Evolutionary conservation across 64 coral and sea anemone genomes (phyloP).

Genomic region (Hydrozoanthus tunicans): DNA sequence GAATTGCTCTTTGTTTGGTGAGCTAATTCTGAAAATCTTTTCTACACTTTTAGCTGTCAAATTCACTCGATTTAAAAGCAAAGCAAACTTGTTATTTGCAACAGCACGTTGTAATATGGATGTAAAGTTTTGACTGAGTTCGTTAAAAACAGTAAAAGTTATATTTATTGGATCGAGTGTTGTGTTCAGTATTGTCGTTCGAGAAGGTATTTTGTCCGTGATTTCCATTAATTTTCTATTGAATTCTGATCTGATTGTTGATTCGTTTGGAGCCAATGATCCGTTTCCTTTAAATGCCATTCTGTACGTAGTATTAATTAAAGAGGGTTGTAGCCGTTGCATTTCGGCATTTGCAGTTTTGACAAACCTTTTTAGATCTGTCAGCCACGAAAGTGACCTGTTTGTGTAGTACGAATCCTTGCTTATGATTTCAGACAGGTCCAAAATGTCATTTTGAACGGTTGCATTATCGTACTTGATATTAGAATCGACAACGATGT

Average conservation of each 20-base stretch:
- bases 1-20: background rate
- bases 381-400: slow-evolving; percentile 20
- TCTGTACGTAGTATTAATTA: slow-evolving; percentile 3
- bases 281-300: background rate
- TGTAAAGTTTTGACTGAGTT: background rate
- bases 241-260: background rate
- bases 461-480: slow-evolving; percentile 1
- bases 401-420: slow-evolving; percentile 9
- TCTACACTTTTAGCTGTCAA: background rate
- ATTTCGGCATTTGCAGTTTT: background rate
- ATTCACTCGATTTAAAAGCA: background rate
- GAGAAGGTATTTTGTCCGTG: background rate
- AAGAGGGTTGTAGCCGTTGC: background rate
- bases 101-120: background rate
- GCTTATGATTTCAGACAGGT: slow-evolving; percentile 13
- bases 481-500: slow-evolving; percentile 4
- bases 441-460: slow-evolving; percentile 30
- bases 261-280: background rate
- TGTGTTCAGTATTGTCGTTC: background rate
- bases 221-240: background rate
- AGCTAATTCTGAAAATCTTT: background rate
- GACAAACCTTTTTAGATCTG: slow-evolving; percentile 19
- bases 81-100: background rate
- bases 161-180: slow-evolving; percentile 5
- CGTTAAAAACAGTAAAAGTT: background rate